Base-by-base conservation (phyloP, 2,113 vertebrate species). In the Dromiciops gliroides region DNA sequence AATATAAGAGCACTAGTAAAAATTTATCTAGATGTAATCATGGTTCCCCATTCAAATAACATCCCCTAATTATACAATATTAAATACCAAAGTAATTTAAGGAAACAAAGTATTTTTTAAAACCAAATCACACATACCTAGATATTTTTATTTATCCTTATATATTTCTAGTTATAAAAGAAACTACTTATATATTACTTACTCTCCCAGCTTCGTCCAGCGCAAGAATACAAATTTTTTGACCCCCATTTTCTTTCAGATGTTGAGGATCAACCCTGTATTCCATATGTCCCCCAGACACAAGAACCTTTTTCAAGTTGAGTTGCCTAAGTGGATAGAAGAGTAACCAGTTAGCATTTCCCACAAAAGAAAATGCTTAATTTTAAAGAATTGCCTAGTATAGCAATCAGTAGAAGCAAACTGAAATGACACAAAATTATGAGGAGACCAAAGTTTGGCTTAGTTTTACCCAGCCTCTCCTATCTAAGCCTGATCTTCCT, bases 171-270 rank as follows among this genome's bases (percentile, higher is more conserved):
- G 0, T 44, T 48, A 50, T 89, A 49, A 94, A 75, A 37, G 56
- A 44, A 2, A 93, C 50, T 89, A 56, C 14, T 4, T 95, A 94
- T 23, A 96, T 5, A 60, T 31, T 31, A 98, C 99, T 98, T 98
- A 99, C 99, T 96, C 99, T 99, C 94, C 99, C 99, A 97, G 99
- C 99, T 98, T 99, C 99, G 99, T 99, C 99, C 98, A 99, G 97
- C 0, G 99, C 99, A 96, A 99, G 98, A 96, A 99, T 98, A 91
- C 98, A 98, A 91, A 99, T 98, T 97, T 99, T 99, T 92, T 99
- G 99, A 91, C 99, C 99, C 25, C 98, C 99, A 83, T 99, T 99
- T 97, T 99, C 99, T 88, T 99, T 98, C 51, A 99, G 98, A 96
- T 99, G 97, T 96, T 99, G 99, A 37, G 99, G 98, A 98, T 99